Percentiles rank a stretch among this genome's conserved stretches.
Conservation (phyloP, 2,113 vertebrate genomes). For the Corvus moneduloides region DNA sequence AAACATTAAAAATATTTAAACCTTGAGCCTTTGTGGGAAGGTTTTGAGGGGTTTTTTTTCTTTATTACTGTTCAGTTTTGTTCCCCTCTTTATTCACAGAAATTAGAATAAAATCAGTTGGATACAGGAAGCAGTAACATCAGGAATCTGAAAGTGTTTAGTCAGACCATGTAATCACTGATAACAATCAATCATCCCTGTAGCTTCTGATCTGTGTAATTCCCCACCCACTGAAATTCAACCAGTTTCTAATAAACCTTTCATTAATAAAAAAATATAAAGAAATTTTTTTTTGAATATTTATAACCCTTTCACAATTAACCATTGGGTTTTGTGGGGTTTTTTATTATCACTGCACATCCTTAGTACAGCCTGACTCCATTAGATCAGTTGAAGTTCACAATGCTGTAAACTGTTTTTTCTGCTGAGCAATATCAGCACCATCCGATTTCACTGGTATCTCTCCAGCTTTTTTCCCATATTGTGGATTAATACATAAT, state of each 20-base stretch:
- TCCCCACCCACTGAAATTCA: not conserved
- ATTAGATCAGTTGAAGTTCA: not conserved
- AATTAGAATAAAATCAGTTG: not conserved
- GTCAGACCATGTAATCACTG: not conserved
- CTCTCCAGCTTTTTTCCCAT: not conserved
- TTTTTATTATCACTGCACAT: not conserved
- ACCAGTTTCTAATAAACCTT: not conserved
- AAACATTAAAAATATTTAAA: not conserved
- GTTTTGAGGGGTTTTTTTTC: not conserved
- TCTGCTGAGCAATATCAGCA: not conserved
- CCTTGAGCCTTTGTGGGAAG: not conserved
- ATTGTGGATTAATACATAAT: not conserved
- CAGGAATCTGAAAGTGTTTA: not conserved
- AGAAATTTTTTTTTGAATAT: not conserved
- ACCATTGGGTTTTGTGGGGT: accelerated
- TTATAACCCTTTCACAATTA: not conserved
- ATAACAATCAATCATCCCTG: not conserved
- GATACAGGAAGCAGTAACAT: not conserved
- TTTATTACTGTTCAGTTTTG: not conserved
- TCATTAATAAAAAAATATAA: not conserved
- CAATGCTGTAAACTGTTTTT: not conserved
- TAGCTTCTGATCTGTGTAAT: not conserved
- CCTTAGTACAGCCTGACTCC: not conserved
- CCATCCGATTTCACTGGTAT: not conserved
- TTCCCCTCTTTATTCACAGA: not conserved